Evolutionary conservation across 2,113 vertebrate species (phyloP).

Genomic region (Alces alces): DNA sequence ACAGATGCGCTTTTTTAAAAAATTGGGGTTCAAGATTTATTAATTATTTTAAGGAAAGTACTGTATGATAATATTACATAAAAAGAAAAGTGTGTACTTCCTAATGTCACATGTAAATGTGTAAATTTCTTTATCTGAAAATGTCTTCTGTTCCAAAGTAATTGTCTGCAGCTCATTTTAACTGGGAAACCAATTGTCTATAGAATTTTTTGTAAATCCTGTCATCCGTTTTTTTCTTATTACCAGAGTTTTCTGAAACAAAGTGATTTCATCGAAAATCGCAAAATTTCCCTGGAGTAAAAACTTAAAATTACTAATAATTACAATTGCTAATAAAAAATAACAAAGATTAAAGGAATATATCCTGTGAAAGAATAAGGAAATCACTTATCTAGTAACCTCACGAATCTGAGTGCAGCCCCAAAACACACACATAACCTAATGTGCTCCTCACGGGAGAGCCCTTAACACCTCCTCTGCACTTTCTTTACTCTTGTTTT

Average conservation of each 20-base stretch:
- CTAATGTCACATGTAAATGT: background rate
- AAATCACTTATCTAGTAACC: background rate
- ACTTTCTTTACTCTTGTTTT: background rate
- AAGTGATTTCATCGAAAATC: background rate
- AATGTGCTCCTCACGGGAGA: background rate
- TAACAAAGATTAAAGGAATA: background rate
- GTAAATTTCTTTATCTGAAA: background rate
- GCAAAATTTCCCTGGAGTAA: background rate
- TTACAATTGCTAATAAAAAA: slow-evolving; percentile 3
- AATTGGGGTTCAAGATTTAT: background rate
- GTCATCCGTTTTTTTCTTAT: background rate
- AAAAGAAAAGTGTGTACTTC: background rate
- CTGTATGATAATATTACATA: background rate
- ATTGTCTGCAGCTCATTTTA: background rate
- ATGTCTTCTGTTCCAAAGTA: background rate
- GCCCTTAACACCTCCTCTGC: background rate
- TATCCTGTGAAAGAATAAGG: background rate
- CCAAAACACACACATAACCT: background rate
- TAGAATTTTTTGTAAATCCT: background rate
- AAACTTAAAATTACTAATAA: background rate
- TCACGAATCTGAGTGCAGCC: background rate
- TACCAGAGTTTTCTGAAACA: background rate
- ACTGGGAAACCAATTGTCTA: background rate
- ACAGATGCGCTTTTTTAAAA: background rate
- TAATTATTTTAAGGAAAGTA: background rate